phyloP scores from a whole-genome alignment of 2,888 invertebrate genomes.

The Sisyra nigra region DNA sequence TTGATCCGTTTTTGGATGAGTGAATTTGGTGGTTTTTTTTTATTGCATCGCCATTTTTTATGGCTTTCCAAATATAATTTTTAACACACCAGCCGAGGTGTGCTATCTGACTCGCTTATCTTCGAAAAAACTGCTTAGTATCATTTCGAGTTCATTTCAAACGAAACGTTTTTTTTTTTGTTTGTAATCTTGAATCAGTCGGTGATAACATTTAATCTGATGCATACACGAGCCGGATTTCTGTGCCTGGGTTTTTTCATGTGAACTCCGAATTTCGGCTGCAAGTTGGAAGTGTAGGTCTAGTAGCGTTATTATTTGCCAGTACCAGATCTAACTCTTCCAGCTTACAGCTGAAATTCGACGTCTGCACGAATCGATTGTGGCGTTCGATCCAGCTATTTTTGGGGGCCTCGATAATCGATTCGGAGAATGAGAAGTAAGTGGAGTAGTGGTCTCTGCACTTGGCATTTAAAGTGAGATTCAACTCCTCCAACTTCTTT shows the following conservation, averaged over 20 bases:
- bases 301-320: slow-evolving; percentile 28
- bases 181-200: not conserved
- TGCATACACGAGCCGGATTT: too few species aligned
- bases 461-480: slow-evolving; percentile 52
- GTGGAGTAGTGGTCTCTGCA: slow-evolving; percentile 51
- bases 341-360: slow-evolving; percentile 35
- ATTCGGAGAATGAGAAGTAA: slow-evolving; percentile 24
- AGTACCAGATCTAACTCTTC: slow-evolving; percentile 62
- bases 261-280: slow-evolving; percentile 15
- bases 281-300: slow-evolving; percentile 51
- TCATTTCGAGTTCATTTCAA: too few species aligned
- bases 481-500: slow-evolving; percentile 63
- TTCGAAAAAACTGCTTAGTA: too few species aligned
- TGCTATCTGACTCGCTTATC: too few species aligned
- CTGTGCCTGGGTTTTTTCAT: too few species aligned
- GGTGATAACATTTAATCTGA: too few species aligned
- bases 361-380: not conserved
- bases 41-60: too few species aligned
- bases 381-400: not conserved
- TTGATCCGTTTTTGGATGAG: too few species aligned
- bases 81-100: too few species aligned
- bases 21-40: too few species aligned
- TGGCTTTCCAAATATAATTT: too few species aligned
- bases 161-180: too few species aligned
- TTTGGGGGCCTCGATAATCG: not conserved